These are phyloP conservation scores for Drosophila maculinotata DNA, from an alignment of 2,888 invertebrate genomes.

Conservation along the genomic window DNA sequence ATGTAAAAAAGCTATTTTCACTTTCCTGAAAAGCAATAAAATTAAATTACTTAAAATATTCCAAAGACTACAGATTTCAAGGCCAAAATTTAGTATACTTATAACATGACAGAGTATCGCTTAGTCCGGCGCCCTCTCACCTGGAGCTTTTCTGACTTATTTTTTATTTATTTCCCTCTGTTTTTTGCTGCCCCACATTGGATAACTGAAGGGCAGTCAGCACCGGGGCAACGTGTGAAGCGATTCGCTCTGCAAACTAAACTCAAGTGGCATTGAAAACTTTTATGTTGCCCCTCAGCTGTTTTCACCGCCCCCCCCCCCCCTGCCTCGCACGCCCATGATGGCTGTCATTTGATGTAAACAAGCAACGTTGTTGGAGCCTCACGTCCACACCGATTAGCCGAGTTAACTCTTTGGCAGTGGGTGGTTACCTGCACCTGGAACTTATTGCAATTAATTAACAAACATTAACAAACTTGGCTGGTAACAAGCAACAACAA, in stretches of 20 bases:
- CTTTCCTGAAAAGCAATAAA: too few relatives aligned
- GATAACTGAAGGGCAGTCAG: conserved; percentile 10
- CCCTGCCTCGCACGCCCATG: not conserved
- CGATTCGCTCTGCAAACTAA: conserved; percentile 47
- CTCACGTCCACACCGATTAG: conserved; percentile 44
- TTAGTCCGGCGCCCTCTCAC: not conserved
- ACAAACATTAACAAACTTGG: conserved; percentile 49
- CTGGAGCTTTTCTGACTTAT: not conserved
- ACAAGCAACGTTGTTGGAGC: conserved; percentile 33
- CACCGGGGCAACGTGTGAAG: conserved; percentile 30
- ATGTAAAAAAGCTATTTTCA: too few relatives aligned
- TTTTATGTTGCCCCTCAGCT: conserved; percentile 15
- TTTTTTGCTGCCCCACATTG: conserved; percentile 34
- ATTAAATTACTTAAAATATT: not conserved
- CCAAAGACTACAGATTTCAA: too few relatives aligned
- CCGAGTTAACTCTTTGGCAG: conserved; percentile 7
- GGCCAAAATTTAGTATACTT: too few relatives aligned
- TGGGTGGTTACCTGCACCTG: conserved; percentile 1
- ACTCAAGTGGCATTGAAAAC: conserved; percentile 63
- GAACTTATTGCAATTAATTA: conserved; percentile 66
- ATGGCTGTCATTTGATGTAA: conserved; percentile 43
- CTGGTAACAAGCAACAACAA: conserved; percentile 7
- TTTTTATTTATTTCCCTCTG: conserved; percentile 5
- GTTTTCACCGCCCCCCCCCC: not conserved
- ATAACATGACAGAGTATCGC: conserved; percentile 7